Evolutionary conservation across 53 echinoderm and acorn worm species (phyloP).

Genomic region (Echinometra lucunter): DNA sequence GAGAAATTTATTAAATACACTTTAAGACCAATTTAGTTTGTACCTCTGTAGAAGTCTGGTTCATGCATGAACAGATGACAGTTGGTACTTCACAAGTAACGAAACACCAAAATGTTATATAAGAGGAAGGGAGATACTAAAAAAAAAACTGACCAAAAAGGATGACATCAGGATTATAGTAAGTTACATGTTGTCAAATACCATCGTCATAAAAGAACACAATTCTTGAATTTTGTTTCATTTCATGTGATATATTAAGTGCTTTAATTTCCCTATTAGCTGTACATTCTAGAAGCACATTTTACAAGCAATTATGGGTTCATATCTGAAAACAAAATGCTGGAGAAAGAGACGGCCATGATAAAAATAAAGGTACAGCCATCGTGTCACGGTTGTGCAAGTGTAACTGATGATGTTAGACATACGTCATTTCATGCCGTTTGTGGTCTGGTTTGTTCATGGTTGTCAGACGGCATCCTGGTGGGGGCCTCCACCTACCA

Average conservation of each 20-base stretch:
- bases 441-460: conserved; percentile 50
- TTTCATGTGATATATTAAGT: too few relatives aligned
- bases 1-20: too few relatives aligned
- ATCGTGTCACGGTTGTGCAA: not conserved
- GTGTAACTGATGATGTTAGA: conserved; percentile 27
- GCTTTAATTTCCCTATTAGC: not conserved
- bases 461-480: conserved; percentile 40
- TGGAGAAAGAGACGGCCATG: not conserved
- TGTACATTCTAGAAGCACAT: not conserved
- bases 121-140: not conserved
- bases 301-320: not conserved
- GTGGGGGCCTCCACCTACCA: not conserved
- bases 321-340: not conserved
- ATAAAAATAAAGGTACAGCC: not conserved
- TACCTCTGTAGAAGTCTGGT: too few relatives aligned
- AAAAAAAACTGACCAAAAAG: not conserved
- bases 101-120: too few relatives aligned
- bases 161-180: not conserved
- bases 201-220: too few relatives aligned
- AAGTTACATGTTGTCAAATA: not conserved
- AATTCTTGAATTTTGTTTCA: too few relatives aligned
- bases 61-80: too few relatives aligned
- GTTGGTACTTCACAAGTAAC: too few relatives aligned
- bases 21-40: too few relatives aligned
- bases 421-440: conserved; percentile 48